These are phyloP conservation scores for Lutra lutra DNA, from an alignment of 2,797 vertebrate genomes.

Conservation along the genomic window DNA sequence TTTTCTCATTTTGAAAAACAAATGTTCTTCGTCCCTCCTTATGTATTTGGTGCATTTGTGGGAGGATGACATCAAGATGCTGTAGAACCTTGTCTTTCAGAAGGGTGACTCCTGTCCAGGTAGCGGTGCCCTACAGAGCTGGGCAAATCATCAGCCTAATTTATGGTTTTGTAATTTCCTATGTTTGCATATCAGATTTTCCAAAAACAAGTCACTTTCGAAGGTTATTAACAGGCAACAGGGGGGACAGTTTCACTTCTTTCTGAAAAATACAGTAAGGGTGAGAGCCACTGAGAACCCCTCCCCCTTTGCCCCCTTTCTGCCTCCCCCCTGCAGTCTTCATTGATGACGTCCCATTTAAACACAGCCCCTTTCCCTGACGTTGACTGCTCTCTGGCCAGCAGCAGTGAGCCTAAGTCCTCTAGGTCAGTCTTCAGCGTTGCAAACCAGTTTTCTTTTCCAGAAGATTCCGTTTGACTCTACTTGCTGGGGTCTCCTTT, in stretches of 20 bases:
- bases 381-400: not conserved
- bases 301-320: no score
- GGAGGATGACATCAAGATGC: not conserved
- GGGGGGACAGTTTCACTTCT: not conserved
- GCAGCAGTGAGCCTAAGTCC: not conserved
- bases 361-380: not conserved
- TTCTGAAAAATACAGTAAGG: not conserved
- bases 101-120: no score
- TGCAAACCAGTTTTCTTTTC: conserved; percentile 6
- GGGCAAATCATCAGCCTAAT: no score
- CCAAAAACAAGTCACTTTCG: not conserved
- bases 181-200: not conserved
- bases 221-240: not conserved
- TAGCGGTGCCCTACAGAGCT: accelerated
- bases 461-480: not conserved
- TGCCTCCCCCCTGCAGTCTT: not conserved
- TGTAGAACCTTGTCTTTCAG: not conserved
- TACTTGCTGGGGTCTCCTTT: not conserved
- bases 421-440: not conserved
- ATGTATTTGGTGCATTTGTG: not conserved
- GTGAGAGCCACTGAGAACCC: not conserved
- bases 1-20: not conserved
- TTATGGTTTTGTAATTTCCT: not conserved
- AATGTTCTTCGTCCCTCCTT: not conserved
- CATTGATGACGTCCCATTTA: not conserved